Percentiles rank a stretch among this genome's conserved stretches.
These are phyloP conservation scores for Tupaia chinensis DNA, from an alignment of 2,113 vertebrate genomes.

Conservation along the genomic window DNA sequence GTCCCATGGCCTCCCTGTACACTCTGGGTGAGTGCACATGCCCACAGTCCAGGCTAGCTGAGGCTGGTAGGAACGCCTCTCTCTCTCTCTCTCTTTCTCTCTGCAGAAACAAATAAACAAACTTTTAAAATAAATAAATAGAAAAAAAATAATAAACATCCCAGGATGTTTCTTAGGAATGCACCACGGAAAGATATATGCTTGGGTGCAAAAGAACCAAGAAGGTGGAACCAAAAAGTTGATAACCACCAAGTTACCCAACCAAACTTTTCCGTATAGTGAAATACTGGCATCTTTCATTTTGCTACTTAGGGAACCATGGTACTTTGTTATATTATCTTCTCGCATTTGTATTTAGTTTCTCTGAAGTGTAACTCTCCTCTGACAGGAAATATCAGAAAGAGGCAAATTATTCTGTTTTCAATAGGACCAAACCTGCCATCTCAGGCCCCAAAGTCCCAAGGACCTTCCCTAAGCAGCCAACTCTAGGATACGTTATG, in stretches of 20 bases:
- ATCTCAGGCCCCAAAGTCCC: neutral
- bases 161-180: neutral
- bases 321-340: conserved; percentile 30
- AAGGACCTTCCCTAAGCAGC: neutral
- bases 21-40: too few species aligned
- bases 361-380: conserved; percentile 42
- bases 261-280: neutral
- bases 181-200: neutral
- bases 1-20: too few species aligned
- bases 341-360: conserved; percentile 19
- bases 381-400: neutral
- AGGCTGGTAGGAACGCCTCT: too few species aligned
- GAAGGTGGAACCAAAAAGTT: neutral
- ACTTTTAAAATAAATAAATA: neutral
- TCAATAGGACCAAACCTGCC: neutral
- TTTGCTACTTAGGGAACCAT: neutral
- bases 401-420: conserved; percentile 31
- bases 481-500: conserved; percentile 16
- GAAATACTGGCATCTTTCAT: conserved; percentile 5
- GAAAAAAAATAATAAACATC: neutral
- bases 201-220: neutral
- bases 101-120: too few species aligned
- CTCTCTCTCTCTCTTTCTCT: too few species aligned
- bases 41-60: too few species aligned
- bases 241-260: neutral